These are phyloP conservation scores for Lasioglossum marginatum DNA, from an alignment of 2,888 invertebrate species.

Conservation along the genomic window DNA sequence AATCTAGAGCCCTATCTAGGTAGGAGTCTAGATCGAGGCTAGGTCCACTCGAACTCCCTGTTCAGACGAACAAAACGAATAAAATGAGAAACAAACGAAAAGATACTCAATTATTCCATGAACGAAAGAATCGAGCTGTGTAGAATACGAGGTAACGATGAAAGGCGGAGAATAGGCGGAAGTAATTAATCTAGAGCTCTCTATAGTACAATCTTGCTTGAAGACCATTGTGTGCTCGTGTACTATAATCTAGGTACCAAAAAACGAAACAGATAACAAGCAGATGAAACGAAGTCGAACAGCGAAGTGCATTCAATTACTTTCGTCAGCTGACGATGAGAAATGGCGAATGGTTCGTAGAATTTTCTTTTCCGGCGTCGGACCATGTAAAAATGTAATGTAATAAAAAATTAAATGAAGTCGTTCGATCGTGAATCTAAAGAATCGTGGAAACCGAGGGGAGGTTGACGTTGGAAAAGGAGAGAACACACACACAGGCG, in stretches of 20 bases:
- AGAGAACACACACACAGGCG: constrained; percentile 9
- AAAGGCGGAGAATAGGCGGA: constrained; percentile 6
- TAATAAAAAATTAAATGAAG: neutral
- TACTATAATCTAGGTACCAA: neutral
- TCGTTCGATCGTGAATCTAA: neutral
- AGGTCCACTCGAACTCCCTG: neutral
- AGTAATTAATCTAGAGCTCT: neutral
- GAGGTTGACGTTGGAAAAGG: neutral
- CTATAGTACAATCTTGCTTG: neutral
- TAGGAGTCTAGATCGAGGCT: neutral
- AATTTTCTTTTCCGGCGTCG: no score
- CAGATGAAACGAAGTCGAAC: neutral
- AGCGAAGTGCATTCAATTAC: neutral
- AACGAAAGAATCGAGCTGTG: neutral
- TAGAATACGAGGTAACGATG: constrained; percentile 9
- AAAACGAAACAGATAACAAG: neutral
- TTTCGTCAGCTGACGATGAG: neutral
- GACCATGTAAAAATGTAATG: neutral
- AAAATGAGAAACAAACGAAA: neutral
- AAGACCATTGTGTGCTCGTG: neutral
- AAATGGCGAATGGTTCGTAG: neutral
- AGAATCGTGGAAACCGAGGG: neutral
- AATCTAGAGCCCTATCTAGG: neutral
- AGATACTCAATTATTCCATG: neutral
- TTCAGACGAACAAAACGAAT: neutral